These are phyloP conservation scores for Neodiprion fabricii DNA, from an alignment of 1,140 invertebrate species.

Conservation along the genomic window DNA sequence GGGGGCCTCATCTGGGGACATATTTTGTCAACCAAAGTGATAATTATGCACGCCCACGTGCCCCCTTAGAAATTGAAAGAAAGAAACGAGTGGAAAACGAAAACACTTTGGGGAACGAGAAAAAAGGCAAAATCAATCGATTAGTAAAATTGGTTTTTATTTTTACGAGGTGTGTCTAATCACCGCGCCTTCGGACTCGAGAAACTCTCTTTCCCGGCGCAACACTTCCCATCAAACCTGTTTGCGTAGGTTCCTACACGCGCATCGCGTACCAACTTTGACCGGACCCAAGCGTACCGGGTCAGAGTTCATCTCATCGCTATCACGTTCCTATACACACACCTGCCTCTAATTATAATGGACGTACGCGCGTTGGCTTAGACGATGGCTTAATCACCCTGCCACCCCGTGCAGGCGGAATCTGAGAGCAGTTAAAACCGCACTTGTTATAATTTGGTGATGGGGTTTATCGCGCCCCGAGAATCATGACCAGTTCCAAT, in stretches of 20 bases:
- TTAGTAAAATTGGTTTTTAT: slow-evolving; percentile 33
- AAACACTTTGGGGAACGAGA: too few species aligned
- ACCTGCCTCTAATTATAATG: slow-evolving; percentile 27
- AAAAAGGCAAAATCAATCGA: slow-evolving; percentile 26
- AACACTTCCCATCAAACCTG: slow-evolving; percentile 39
- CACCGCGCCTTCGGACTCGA: slow-evolving; percentile 16
- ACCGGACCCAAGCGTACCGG: neutral
- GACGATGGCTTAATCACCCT: neutral
- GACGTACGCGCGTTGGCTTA: slow-evolving; percentile 11
- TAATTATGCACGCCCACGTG: neutral
- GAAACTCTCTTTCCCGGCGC: neutral
- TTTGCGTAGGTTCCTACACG: slow-evolving; percentile 19
- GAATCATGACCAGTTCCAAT: too few species aligned
- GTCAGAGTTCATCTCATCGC: slow-evolving; percentile 37
- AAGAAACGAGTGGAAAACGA: too few species aligned
- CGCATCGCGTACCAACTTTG: neutral
- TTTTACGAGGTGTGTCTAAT: slow-evolving; percentile 43
- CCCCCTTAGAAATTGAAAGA: slow-evolving; percentile 15
- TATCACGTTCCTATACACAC: slow-evolving; percentile 18
- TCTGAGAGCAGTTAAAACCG: too few species aligned
- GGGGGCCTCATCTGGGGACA: neutral
- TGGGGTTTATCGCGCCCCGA: too few species aligned
- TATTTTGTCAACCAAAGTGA: neutral
- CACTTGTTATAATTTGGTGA: too few species aligned
- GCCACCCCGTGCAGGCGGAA: too few species aligned